phyloP scores from a whole-genome alignment of 2,797 vertebrate species.

The Mus caroli region DNA sequence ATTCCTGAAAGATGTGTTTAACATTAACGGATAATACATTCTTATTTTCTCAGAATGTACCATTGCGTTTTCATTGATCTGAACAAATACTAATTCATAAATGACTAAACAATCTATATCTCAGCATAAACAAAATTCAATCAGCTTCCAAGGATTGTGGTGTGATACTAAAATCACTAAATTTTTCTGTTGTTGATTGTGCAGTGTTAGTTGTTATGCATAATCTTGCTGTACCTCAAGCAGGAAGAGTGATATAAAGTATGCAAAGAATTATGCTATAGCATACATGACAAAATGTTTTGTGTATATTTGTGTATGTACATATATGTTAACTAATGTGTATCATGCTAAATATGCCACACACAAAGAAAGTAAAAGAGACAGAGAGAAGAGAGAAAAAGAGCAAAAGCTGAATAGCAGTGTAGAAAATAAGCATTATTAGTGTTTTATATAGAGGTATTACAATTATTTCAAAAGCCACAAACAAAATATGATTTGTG shows the following conservation, averaged over 20 bases:
- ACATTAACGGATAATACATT: background rate
- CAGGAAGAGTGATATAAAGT: background rate
- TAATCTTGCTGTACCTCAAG: background rate
- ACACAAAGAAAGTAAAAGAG: background rate
- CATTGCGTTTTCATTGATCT: background rate
- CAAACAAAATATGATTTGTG: slow-evolving; percentile 79
- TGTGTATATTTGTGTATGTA: background rate
- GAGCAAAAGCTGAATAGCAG: background rate
- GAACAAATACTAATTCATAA: background rate
- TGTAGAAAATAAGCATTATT: slow-evolving; percentile 46
- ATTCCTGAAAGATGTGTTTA: background rate
- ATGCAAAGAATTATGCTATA: background rate
- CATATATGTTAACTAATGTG: background rate
- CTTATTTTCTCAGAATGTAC: background rate
- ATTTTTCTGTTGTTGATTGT: background rate
- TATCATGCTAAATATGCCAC: background rate
- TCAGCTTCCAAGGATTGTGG: background rate
- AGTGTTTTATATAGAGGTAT: slow-evolving; percentile 72
- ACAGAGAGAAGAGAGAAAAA: background rate
- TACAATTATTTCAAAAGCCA: slow-evolving; percentile 82
- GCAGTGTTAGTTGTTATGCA: background rate
- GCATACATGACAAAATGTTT: background rate
- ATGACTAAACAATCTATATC: background rate
- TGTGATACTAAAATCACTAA: background rate
- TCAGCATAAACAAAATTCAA: background rate